phyloP scores from a whole-genome alignment of 2,113 vertebrate genomes.

The Sisor rabdophorus region DNA sequence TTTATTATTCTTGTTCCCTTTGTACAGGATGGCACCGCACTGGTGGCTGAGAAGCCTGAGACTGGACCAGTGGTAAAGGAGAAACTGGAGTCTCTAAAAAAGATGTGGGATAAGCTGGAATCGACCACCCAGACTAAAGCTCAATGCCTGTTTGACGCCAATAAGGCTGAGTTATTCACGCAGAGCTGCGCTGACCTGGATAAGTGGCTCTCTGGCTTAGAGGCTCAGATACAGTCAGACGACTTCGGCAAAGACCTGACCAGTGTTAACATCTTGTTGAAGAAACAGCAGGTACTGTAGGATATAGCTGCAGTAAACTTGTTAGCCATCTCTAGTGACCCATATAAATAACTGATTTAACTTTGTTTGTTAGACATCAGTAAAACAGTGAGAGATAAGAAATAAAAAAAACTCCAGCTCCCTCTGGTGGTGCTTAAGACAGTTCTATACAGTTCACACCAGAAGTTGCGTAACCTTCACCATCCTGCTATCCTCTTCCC shows the following conservation, averaged over 20 bases:
- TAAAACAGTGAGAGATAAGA: no score
- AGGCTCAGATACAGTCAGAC: conserved; percentile 91
- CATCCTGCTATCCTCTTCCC: background rate
- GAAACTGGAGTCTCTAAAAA: conserved; percentile 80
- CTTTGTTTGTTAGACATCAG: no score
- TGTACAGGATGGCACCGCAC: conserved; percentile 80
- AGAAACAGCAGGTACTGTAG: conserved; percentile 87
- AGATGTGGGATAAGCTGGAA: conserved; percentile 90
- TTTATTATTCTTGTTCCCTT: background rate
- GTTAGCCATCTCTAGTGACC: no score
- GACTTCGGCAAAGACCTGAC: conserved; percentile 96
- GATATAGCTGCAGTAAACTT: background rate
- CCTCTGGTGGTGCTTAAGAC: conserved; percentile 6
- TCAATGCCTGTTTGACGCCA: conserved; percentile 93
- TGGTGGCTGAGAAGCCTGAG: conserved; percentile 93
- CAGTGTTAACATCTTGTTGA: conserved; percentile 93
- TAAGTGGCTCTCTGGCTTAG: conserved; percentile 86
- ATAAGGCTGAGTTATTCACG: conserved; percentile 93
- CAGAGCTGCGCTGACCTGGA: conserved; percentile 95
- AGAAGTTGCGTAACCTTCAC: conserved; percentile 18
- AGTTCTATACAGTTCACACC: conserved; percentile 9
- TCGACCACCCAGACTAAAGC: conserved; percentile 94
- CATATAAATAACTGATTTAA: no score
- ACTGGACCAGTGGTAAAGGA: conserved; percentile 83
- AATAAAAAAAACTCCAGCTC: background rate